Base-by-base conservation (phyloP, 1,140 invertebrate genomes). In the Cydia fagiglandana region DNA sequence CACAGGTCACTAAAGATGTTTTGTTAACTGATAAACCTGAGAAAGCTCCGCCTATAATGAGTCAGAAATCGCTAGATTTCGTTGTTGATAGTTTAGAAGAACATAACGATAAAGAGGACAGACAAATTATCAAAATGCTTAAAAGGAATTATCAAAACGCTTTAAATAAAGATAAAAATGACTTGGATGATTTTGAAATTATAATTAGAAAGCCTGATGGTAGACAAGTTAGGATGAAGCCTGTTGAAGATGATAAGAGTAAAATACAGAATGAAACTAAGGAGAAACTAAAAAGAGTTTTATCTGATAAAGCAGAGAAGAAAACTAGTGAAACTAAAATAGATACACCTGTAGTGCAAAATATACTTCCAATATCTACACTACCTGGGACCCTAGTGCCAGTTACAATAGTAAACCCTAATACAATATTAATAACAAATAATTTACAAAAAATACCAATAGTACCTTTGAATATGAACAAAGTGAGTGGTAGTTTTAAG, bases 21-120 rank as follows among this genome's bases (percentile, higher is more conserved):
- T 73, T 78, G 74, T 56, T 73, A 84, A 83, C 34, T 83, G 78
- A 80, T 50, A 79, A 47, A 64, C 50, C 81, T 75, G 81, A 82
- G 0, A 84, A 83, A 76, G 53, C 88, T 13, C 89, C 88, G 5
- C 88, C 89, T 2, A 91, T 92, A 28, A 91, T 92, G 90, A 89
- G 87, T 74, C 91, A 92, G 45, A 88, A 87, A 64, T 92, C 90
- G 0, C 73, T 91, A 79, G 91, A 92, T 73, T 86, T 81, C 28
- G 90, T 92, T 1, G 89, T 92, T 0, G 91, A 92, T n/a, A 90
- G 86, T 34, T 74, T 92, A 24, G 81, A 88, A 75, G 75, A 75
- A 73, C 30, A 56, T 3, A 76, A 66, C 20, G 73, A 73, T 30
- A 70, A 45, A 73, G 74, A 78, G 3, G 45, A 74, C 9, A 38